Base-by-base conservation (phyloP, 2,888 invertebrate species). In the Andrena flavipes region DNA sequence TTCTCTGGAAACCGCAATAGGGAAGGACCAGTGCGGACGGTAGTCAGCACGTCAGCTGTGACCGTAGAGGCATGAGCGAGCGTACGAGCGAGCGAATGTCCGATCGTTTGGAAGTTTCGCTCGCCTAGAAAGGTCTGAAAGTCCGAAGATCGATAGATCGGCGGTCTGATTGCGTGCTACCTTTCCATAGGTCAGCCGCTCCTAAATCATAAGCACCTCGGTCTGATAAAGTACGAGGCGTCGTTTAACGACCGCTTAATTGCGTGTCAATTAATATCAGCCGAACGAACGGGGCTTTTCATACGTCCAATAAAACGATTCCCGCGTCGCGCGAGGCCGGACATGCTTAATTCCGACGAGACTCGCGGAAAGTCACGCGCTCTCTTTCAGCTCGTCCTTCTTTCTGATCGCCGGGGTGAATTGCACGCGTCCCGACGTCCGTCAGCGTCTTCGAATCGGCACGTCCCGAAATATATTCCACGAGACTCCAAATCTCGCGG, bases 211-310 rank as follows among this genome's bases (percentile, higher is more conserved):
- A 62, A 70, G 16, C 56, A 72, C 72, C 71, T 70, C 30, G 35
- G 83, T 72, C 16, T 13, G 76, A 80, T 82, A 75, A 74, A 72
- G 64, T 64, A 35, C n/a, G 56, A 67, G 67, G 70, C 80, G 87
- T 86, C 87, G 87, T 82, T 85, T 82, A 78, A 89, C 82, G 82
- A 85, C 59, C 82, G 74, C 78, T 87, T 88, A 90, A 90, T 90
- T 88, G 82, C 84, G 79, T 69, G 80, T 87, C 84, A 76, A 90
- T 90, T 88, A 84, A 86, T 85, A 60, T 73, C 54, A 64, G 42
- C 20, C 56, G 71, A 49, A 71, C 3, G 4, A 13, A 23, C 26
- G 10, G 16, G 16, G 20, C 2, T 13, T 35, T 33, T 48, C 2
- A 59, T 30, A 20, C n/a, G 30, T 70, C 7, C 8, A 23, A 26